Conservation (phyloP, 2,888 invertebrate species). For the Trichogramma dendrolimi region DNA sequence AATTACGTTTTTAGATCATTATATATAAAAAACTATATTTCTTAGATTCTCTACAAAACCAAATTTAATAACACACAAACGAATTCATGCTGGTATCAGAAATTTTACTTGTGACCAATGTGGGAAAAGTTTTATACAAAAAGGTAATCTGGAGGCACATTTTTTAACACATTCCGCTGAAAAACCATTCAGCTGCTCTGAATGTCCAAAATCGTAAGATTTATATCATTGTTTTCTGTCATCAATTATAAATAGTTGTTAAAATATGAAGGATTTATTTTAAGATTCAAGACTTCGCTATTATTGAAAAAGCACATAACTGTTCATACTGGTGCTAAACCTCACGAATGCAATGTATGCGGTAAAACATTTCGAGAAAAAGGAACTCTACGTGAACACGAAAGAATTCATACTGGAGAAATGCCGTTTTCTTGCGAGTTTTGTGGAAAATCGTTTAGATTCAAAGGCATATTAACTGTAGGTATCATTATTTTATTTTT, state of each 20-base stretch:
- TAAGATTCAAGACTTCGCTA: slow-evolving; percentile 57
- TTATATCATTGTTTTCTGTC: slow-evolving; percentile 44
- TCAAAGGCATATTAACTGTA: slow-evolving; percentile 69
- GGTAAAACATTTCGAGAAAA: slow-evolving; percentile 64
- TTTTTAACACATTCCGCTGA: slow-evolving; percentile 57
- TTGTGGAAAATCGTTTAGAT: slow-evolving; percentile 71
- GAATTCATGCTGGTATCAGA: slow-evolving; percentile 57
- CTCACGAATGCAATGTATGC: slow-evolving; percentile 61
- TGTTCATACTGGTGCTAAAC: slow-evolving; percentile 60
- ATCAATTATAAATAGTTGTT: not conserved
- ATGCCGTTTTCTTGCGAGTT: slow-evolving; percentile 75
- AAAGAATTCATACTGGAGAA: slow-evolving; percentile 72
- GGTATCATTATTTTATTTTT: slow-evolving; percentile 31
- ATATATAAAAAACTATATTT: slow-evolving; percentile 6
- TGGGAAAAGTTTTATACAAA: slow-evolving; percentile 60
- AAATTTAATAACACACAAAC: slow-evolving; percentile 58
- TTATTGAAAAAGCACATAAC: slow-evolving; percentile 59
- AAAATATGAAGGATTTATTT: slow-evolving; percentile 7
- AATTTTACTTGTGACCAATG: slow-evolving; percentile 60
- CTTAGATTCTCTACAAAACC: slow-evolving; percentile 57
- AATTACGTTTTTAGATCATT: slow-evolving; percentile 3
- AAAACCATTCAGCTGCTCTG: slow-evolving; percentile 53
- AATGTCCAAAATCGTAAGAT: slow-evolving; percentile 54
- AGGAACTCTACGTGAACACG: slow-evolving; percentile 70
- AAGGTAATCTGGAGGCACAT: slow-evolving; percentile 59